Percentiles rank a stretch among this genome's conserved stretches.
Conservation (phyloP, 2,888 invertebrate genomes). For the Tanypteryx hageni region DNA sequence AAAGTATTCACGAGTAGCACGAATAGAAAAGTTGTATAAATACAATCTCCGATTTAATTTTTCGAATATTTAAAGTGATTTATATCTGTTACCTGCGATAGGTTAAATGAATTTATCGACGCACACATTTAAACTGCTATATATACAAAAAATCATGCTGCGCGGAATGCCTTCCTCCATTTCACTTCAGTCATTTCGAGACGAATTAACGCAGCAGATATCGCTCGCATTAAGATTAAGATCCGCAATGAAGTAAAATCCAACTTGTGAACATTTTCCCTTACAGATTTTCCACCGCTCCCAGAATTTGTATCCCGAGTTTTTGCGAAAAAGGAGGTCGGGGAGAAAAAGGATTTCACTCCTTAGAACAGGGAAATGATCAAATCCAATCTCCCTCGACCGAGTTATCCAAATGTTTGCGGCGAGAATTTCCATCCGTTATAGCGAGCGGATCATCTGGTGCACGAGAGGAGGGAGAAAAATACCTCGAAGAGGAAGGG, state of each 20-base stretch:
- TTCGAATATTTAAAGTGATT: too few species aligned
- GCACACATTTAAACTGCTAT: too few species aligned
- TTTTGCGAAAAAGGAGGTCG: not conserved
- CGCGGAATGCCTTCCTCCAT: too few species aligned
- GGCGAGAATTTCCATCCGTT: conserved; percentile 28
- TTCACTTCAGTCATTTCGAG: not conserved
- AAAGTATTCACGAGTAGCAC: too few species aligned
- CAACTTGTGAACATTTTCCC: conserved; percentile 14
- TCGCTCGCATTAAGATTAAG: not conserved
- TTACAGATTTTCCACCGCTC: not conserved
- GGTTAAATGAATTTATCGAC: too few species aligned
- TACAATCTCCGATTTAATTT: too few species aligned
- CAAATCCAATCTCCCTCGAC: conserved; percentile 14
- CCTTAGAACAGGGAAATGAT: conserved; percentile 17
- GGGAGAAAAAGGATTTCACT: not conserved
- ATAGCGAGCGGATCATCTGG: conserved; percentile 22
- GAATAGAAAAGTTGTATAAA: too few species aligned
- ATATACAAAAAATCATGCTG: too few species aligned
- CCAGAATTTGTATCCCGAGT: not conserved
- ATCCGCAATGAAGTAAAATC: not conserved
- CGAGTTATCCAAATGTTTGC: not conserved
- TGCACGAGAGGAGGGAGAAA: not conserved
- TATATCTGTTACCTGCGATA: too few species aligned
- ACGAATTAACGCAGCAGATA: not conserved
- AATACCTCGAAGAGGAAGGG: not conserved